These are phyloP conservation scores for Sericinus montela DNA, from an alignment of 2,888 invertebrate genomes.

Conservation along the genomic window DNA sequence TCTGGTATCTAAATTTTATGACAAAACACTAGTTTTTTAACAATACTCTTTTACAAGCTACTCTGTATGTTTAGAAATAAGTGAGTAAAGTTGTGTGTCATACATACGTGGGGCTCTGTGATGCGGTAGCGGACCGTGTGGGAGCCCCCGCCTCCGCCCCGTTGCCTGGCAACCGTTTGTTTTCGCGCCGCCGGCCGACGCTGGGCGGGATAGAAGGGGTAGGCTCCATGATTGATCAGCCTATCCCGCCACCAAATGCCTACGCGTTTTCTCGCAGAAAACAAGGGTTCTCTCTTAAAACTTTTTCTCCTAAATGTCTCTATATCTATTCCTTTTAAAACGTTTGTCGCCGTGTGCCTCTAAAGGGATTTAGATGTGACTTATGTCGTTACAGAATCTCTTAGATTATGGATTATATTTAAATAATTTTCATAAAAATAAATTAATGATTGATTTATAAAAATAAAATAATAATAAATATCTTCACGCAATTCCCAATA, in stretches of 20 bases:
- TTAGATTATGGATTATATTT: not conserved
- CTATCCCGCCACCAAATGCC: conserved; percentile 70
- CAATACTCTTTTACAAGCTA: conserved; percentile 9
- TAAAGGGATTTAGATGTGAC: conserved; percentile 3
- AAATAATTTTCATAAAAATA: too few species aligned
- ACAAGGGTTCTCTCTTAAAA: conserved; percentile 35
- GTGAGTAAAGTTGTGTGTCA: conserved; percentile 46
- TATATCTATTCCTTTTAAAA: conserved; percentile 17
- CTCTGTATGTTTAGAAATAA: conserved; percentile 28
- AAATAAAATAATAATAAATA: too few species aligned
- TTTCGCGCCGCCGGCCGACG: conserved; percentile 63
- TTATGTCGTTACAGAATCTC: not conserved
- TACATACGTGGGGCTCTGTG: conserved; percentile 54
- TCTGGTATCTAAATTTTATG: too few species aligned
- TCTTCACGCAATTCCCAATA: too few species aligned
- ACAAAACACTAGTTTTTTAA: not conserved
- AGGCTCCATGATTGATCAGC: conserved; percentile 78
- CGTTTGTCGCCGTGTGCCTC: conserved; percentile 1
- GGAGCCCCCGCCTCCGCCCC: conserved; percentile 36
- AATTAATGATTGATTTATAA: too few species aligned
- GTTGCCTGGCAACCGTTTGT: conserved; percentile 75
- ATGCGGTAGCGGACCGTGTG: conserved; percentile 49
- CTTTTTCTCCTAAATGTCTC: conserved; percentile 18
- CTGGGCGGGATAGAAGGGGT: conserved; percentile 77
- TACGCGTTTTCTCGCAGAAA: conserved; percentile 48